Conservation (phyloP, 2,797 vertebrate genomes). For the Pseudomugil tenellus region DNA sequence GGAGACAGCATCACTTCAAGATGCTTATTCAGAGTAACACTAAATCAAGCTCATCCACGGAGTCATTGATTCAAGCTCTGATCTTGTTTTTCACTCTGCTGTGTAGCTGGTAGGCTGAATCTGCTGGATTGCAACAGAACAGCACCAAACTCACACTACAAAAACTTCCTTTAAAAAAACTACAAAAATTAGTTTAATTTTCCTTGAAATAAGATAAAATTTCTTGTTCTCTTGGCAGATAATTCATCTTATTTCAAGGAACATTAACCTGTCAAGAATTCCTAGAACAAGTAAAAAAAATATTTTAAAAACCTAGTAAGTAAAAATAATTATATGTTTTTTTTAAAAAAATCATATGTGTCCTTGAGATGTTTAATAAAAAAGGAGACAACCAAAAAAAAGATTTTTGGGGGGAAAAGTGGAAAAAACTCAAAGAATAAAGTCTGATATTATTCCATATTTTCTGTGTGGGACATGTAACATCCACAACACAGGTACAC, state of each 20-base stretch:
- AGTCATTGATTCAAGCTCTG: constrained; percentile 55
- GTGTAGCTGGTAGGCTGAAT: constrained; percentile 23
- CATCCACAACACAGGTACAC: not conserved
- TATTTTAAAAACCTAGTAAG: too few relatives aligned
- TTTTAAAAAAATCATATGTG: too few relatives aligned
- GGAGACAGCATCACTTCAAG: constrained; percentile 47
- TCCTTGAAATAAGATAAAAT: too few relatives aligned
- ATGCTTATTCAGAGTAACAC: constrained; percentile 42
- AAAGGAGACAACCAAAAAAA: constrained; percentile 3
- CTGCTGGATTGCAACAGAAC: constrained; percentile 25
- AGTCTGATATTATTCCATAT: not conserved
- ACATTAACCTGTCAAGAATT: too few relatives aligned
- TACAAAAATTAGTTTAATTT: too few relatives aligned
- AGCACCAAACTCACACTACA: not conserved
- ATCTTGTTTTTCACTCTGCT: constrained; percentile 48
- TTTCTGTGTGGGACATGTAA: not conserved
- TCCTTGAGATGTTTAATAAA: too few relatives aligned
- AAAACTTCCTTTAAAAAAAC: too few relatives aligned
- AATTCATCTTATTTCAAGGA: too few relatives aligned
- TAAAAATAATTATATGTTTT: too few relatives aligned
- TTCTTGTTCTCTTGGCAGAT: too few relatives aligned
- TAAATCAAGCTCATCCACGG: constrained; percentile 45
- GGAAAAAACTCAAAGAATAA: not conserved
- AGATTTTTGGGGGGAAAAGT: constrained; percentile 22
- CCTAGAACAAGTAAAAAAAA: too few relatives aligned